phyloP scores from a whole-genome alignment of 1,140 invertebrate species.

The Laupala kohalensis region DNA sequence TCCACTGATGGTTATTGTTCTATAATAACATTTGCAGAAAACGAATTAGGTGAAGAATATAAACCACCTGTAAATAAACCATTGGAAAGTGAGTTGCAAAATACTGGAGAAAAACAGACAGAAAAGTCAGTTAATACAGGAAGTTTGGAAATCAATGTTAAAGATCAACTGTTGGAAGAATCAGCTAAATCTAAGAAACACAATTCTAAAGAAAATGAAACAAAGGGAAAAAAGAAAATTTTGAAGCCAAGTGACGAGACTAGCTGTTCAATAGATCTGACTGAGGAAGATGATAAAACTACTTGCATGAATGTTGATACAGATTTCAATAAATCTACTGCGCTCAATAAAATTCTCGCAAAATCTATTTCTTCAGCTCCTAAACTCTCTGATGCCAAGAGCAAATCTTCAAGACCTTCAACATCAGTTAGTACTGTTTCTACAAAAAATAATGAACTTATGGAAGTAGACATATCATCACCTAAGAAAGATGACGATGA shows the following conservation, averaged over 20 bases:
- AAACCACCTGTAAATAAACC: conserved; percentile 11
- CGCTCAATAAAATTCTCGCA: not conserved
- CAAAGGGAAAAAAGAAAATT: not conserved
- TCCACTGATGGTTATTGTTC: conserved; percentile 95
- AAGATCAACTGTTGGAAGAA: not conserved
- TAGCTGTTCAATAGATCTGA: no score
- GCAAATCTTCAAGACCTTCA: not conserved
- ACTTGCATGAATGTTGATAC: no score
- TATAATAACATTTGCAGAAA: conserved; percentile 65
- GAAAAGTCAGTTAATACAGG: not conserved
- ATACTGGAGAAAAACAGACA: not conserved
- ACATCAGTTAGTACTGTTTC: not conserved
- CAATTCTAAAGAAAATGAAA: not conserved
- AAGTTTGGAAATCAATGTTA: not conserved
- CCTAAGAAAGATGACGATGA: not conserved
- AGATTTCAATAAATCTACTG: no score
- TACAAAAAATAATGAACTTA: no score
- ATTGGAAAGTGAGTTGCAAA: not conserved
- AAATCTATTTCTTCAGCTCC: not conserved
- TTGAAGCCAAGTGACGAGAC: not conserved
- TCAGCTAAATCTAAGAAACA: not conserved
- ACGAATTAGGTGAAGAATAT: conserved; percentile 68
- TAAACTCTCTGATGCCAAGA: not conserved
- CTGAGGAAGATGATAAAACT: no score
- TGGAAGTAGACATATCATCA: not conserved